Base-by-base conservation (phyloP, 2,797 vertebrate species). In the Lycodopsis pacificus region DNA sequence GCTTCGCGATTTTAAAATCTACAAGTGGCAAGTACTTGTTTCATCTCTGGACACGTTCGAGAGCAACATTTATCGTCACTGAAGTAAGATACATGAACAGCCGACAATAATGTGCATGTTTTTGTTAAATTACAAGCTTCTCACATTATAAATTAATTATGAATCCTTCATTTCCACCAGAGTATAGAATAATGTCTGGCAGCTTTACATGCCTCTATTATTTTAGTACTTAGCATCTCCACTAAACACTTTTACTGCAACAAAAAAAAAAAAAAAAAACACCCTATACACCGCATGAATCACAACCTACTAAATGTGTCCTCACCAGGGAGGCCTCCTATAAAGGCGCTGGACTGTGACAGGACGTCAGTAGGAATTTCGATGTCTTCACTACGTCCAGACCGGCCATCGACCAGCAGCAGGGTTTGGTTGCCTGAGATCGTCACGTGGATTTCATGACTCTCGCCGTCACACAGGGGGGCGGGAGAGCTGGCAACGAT, bases 251-350 rank as follows among this genome's bases (percentile, higher is more conserved):
- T 25, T 22, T 19, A 48, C 4, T 59, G 25, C 15, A 12, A 17
- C 11, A 59, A 36, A 51, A 6, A 27, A 61, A 38, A 13, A 2
- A 30, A 30, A 30, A 30, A 30, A 4, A 30, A 30, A 30, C 32
- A 34, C 32, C 6, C 30, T 12, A n/a, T 17, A 34, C 30, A 40
- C 13, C n/a, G 15, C 32, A 14, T 54, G 7, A 51, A 48, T 42
- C 38, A 30, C 40, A 57, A 30, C 27, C 27, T 36, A 12, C 7
- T 65, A 25, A 63, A 14, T 51, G 48, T 62, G 32, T 58, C 6
- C 91, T 94, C 81, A 98, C 98, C 98, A 94, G 98, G 97, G 10
- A 99, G 89, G 44, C 98, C 98, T 90, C 98, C 98, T 5, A 97
- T 61, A 0, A 96, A 99, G 8, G 96, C 98, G 92, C 94, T 97